Conservation (phyloP, 2,797 vertebrate genomes). For the Mareca penelope region DNA sequence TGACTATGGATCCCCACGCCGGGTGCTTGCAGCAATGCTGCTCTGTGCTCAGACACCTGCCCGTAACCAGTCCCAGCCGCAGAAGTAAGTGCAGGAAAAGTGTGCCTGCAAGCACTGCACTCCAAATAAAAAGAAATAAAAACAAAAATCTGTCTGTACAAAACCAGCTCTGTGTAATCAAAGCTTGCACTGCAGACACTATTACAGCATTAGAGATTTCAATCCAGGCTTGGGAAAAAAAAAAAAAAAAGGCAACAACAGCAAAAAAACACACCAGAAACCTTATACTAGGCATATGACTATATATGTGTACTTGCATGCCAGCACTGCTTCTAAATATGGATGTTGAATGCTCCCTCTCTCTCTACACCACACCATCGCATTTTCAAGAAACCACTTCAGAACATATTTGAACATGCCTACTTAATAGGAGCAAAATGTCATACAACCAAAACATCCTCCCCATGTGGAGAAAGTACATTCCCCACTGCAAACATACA, state of each 20-base stretch:
- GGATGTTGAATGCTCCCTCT: not conserved
- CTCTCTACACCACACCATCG: not conserved
- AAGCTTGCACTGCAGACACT: not conserved
- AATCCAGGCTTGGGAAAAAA: not conserved
- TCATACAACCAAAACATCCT: slow-evolving; percentile 22
- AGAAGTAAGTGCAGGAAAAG: not conserved
- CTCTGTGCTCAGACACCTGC: not conserved
- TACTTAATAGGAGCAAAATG: not conserved
- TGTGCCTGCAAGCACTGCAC: not conserved
- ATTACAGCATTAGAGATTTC: not conserved
- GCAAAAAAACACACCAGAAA: not conserved
- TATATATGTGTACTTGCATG: not conserved
- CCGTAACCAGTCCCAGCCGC: fast-evolving
- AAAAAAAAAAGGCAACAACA: not conserved
- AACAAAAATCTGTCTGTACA: fast-evolving
- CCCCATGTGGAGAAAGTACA: not conserved
- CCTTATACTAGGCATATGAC: not conserved
- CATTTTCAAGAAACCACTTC: not conserved
- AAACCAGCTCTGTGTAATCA: not conserved
- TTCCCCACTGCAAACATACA: not conserved
- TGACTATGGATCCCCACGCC: not conserved
- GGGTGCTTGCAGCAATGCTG: not conserved
- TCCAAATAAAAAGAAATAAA: not conserved
- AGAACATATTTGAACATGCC: slow-evolving; percentile 21
- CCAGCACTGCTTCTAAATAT: not conserved